Percentiles rank a stretch among this genome's conserved stretches.
Conservation (phyloP, 2,113 vertebrate genomes). For the Tragelaphus imberbis region DNA sequence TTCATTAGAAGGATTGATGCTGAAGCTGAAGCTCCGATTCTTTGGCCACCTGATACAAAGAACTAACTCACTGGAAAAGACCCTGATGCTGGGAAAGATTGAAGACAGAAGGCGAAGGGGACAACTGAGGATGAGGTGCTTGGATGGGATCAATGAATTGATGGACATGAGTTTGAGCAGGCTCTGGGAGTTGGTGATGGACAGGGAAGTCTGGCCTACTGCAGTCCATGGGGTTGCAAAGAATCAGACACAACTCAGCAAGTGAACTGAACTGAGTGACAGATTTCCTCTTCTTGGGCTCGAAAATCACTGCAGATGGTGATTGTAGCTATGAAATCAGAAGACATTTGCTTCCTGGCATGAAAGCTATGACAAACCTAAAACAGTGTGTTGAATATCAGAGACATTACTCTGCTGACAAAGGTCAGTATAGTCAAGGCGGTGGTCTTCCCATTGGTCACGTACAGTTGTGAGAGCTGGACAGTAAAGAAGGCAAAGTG, state of each 20-base stretch:
- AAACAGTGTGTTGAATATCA: neutral
- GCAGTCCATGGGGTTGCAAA: neutral
- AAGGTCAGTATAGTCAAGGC: neutral
- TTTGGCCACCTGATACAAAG: neutral
- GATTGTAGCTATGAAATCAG: neutral
- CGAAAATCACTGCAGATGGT: neutral
- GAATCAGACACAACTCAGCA: neutral
- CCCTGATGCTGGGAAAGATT: neutral
- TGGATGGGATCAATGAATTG: neutral
- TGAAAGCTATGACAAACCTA: neutral
- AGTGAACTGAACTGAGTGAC: neutral
- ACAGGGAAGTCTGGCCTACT: neutral
- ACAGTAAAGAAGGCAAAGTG: neutral
- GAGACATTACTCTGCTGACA: neutral
- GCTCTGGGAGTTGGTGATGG: neutral
- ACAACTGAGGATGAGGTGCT: neutral
- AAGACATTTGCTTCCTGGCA: neutral
- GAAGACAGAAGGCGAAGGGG: neutral
- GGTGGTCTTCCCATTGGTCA: neutral
- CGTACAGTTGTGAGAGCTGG: neutral
- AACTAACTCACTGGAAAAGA: neutral
- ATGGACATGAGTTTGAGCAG: neutral
- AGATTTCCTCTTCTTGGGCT: neutral
- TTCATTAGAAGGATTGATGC: neutral
- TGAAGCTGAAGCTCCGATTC: neutral